Evolutionary conservation across 2,888 invertebrate species (phyloP).

Genomic region (Cryptocephalus moraei): DNA sequence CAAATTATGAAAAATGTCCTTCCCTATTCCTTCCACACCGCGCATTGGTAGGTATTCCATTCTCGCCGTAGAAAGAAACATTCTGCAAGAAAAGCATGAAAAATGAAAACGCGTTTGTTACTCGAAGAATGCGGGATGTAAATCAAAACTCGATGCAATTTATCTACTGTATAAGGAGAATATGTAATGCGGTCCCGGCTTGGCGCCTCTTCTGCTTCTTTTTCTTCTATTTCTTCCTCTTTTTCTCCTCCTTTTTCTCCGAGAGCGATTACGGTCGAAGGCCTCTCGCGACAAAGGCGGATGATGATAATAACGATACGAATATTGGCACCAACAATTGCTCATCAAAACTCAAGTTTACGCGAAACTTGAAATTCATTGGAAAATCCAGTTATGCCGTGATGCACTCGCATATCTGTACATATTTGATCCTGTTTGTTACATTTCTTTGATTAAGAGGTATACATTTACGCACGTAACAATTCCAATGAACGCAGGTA

Average conservation of each 20-base stretch:
- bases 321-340: no score
- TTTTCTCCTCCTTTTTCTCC: background rate
- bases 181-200: slow-evolving; percentile 21
- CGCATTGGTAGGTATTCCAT: background rate
- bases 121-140: slow-evolving; percentile 38
- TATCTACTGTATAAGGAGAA: slow-evolving; percentile 37
- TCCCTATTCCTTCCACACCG: no score
- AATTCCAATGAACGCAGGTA: no score
- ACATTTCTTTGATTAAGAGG: no score
- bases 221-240: background rate
- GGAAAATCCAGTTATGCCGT: no score
- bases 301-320: no score
- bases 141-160: slow-evolving; percentile 39
- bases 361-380: no score
- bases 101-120: slow-evolving; percentile 38
- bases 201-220: slow-evolving; percentile 26
- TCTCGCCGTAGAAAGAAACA: background rate
- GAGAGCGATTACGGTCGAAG: slow-evolving; percentile 8
- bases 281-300: background rate
- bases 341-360: no score
- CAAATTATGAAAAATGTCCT: no score
- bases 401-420: no score
- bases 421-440: no score
- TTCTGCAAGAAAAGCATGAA: slow-evolving; percentile 25
- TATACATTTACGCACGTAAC: no score